A percentile compares a stretch with the other conserved stretches of the same genome.
Conservation (phyloP, 2,888 invertebrate genomes). For the Fragum whitleyi region DNA sequence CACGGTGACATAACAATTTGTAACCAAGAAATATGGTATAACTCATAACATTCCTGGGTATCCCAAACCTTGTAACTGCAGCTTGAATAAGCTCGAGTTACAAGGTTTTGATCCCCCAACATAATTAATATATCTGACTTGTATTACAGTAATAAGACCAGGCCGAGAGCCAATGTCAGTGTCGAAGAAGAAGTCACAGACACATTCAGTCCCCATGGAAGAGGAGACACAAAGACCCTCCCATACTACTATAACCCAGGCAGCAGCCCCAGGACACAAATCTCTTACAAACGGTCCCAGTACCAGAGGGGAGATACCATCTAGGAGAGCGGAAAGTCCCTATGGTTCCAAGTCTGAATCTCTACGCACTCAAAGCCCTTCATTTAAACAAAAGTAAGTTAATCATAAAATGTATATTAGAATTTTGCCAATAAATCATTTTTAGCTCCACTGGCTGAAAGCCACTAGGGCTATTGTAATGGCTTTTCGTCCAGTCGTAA, state of each 20-base stretch:
- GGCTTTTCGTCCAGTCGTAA: too few relatives aligned
- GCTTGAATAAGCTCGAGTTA: too few relatives aligned
- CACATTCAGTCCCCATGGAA: conserved; percentile 27
- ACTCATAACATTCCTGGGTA: too few relatives aligned
- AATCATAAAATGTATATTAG: too few relatives aligned
- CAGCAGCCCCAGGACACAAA: conserved; percentile 28
- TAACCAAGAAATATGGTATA: too few relatives aligned
- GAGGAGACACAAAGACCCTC: conserved; percentile 49
- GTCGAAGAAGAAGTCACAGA: conserved; percentile 20
- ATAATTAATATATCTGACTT: too few relatives aligned
- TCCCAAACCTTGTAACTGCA: too few relatives aligned
- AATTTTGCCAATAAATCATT: too few relatives aligned
- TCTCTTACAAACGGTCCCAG: conserved; percentile 31
- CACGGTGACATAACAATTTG: too few relatives aligned
- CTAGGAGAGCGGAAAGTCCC: conserved; percentile 32
- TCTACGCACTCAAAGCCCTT: conserved; percentile 60
- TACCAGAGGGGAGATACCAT: conserved; percentile 12
- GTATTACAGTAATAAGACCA: conserved; percentile 56
- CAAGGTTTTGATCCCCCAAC: too few relatives aligned
- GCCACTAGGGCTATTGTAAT: too few relatives aligned
- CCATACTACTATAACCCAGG: conserved; percentile 34
- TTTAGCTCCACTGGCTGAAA: too few relatives aligned
- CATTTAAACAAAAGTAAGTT: conserved; percentile 54
- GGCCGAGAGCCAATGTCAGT: conserved; percentile 61
- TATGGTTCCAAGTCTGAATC: conserved; percentile 52